These are phyloP conservation scores for Glomeris maerens DNA, from an alignment of 1,140 invertebrate genomes.

Conservation along the genomic window DNA sequence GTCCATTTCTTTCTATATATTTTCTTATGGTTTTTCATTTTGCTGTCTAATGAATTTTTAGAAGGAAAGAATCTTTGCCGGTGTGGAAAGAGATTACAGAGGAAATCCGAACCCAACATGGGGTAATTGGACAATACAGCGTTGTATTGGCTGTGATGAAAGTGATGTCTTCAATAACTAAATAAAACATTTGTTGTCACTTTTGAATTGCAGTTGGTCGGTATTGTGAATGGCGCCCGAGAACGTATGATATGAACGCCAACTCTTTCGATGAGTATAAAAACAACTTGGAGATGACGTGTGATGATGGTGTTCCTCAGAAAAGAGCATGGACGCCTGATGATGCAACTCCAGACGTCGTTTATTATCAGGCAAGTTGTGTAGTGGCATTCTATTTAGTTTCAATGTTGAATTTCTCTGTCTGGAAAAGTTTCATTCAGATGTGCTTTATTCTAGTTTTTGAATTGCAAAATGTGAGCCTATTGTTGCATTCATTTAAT, in stretches of 20 bases:
- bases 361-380: conserved; percentile 25
- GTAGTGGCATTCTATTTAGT: background rate
- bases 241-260: background rate
- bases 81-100: conserved; percentile 54
- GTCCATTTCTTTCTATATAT: background rate
- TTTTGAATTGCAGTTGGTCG: conserved; percentile 4
- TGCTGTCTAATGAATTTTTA: conserved; percentile 4
- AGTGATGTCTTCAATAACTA: background rate
- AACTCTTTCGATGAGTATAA: conserved; percentile 10
- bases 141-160: background rate
- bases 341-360: conserved; percentile 26
- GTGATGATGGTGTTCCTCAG: conserved; percentile 17
- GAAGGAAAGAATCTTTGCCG: conserved; percentile 50
- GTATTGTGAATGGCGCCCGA: conserved; percentile 10
- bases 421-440: too few species aligned
- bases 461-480: too few species aligned
- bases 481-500: too few species aligned
- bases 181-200: too few species aligned
- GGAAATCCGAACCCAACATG: conserved; percentile 34
- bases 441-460: too few species aligned
- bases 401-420: too few species aligned
- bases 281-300: conserved; percentile 13
- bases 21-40: background rate
- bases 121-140: conserved; percentile 7
- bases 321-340: conserved; percentile 31